These are phyloP conservation scores for Argynnis bischoffii DNA, from an alignment of 2,888 invertebrate species.

Conservation along the genomic window DNA sequence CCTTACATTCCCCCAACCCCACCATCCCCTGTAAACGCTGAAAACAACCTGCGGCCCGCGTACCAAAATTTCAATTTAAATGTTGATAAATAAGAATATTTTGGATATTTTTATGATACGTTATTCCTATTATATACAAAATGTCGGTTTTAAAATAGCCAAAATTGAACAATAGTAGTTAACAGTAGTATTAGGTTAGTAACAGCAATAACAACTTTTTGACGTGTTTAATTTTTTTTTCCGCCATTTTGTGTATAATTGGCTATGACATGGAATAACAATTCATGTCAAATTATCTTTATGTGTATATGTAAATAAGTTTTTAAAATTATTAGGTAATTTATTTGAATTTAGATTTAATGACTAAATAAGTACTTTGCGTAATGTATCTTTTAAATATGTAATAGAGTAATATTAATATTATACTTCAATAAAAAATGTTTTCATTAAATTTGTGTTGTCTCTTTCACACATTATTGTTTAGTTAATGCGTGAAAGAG, in stretches of 20 bases:
- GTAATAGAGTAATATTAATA: conserved; percentile 22
- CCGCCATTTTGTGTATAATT: conserved; percentile 26
- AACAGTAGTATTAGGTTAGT: neutral
- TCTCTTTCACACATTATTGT: too few species aligned
- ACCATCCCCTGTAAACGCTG: conserved; percentile 70
- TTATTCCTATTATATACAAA: conserved; percentile 5
- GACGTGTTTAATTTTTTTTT: neutral
- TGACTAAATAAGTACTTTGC: neutral
- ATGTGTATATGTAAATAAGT: conserved; percentile 26
- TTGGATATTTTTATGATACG: conserved; percentile 17
- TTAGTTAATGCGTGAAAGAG: neutral
- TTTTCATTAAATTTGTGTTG: too few species aligned
- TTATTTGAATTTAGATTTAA: conserved; percentile 21
- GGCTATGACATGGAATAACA: conserved; percentile 10
- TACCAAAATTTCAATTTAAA: conserved; percentile 77
- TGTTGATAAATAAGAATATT: conserved; percentile 66
- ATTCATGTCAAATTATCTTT: conserved; percentile 5
- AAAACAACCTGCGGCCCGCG: conserved; percentile 73
- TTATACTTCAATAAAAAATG: neutral
- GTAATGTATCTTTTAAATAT: conserved; percentile 5
- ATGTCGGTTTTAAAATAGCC: conserved; percentile 9
- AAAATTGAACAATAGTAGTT: neutral
- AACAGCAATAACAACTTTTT: neutral
- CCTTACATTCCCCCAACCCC: conserved; percentile 81
- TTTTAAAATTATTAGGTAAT: conserved; percentile 28